Base-by-base conservation (phyloP, 2,888 invertebrate species). In the Pseudoips prasinana region DNA sequence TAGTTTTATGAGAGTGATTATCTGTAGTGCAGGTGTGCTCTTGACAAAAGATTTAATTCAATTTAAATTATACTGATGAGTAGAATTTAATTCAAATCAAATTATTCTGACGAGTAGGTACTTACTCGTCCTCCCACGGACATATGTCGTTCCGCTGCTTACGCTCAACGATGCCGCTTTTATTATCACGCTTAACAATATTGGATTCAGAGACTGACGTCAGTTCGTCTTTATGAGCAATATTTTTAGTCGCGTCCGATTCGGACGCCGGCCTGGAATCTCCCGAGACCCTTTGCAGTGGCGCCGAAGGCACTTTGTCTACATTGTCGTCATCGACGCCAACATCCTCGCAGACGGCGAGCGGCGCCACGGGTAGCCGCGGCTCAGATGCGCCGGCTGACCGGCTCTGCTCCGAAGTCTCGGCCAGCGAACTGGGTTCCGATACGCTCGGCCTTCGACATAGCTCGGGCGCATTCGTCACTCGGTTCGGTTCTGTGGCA, bases 111-210 rank as follows among this genome's bases (percentile, higher is more conserved):
- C 14, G 14, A 14, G 60, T 82, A 54, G 61, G 60, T 82, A 94
- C 96, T 95, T 91, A 96, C 96, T 96, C 96, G 90, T 96, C 96
- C 91, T 96, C 96, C 96, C 97, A 97, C 38, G 96, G 96, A 90
- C 96, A 97, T 74, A 96, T 93, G 86, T 96, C 95, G 86, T 94
- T 95, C 83, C 92, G 91, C 84, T 93, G 76, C 65, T 73, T 79
- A 48, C 72, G 70, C 50, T 78, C 80, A 64, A 70, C 73, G 69
- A 72, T 61, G 69, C 67, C 73, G 66, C 66, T 66, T 63, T 75
- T 80, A 72, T 66, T 76, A 69, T 75, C 79, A 70, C 74, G 74
- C 70, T 75, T 83, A 79, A 84, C 85, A 72, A 81, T 77, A 79
- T 78, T 75, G 56, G 83, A 70, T 65, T 81, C 77, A 47, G 85